Conservation (phyloP, 1,140 invertebrate genomes). For the Neodiprion virginianus region DNA sequence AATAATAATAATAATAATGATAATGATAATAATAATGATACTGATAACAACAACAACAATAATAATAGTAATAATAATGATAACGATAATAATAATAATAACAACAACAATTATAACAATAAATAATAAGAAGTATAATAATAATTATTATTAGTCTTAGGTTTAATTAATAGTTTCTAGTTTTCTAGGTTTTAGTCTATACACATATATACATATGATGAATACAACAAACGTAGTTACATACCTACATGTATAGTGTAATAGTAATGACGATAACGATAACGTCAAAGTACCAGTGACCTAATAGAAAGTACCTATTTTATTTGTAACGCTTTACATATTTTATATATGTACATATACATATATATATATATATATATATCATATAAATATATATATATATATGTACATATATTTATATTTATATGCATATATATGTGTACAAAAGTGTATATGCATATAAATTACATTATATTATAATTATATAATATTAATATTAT, state of each 20-base stretch:
- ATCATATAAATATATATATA: too few species aligned
- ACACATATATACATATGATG: neutral
- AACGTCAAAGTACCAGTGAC: conserved; percentile 40
- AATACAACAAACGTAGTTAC: neutral
- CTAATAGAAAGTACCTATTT: conserved; percentile 44
- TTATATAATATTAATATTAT: conserved; percentile 22
- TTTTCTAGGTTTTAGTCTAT: neutral
- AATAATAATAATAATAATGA: conserved; percentile 24
- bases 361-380: too few species aligned
- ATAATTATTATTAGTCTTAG: neutral
- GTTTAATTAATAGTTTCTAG: neutral
- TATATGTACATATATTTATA: too few species aligned
- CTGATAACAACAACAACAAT: neutral
- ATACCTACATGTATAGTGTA: neutral
- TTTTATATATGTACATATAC: too few species aligned
- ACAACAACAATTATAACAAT: neutral
- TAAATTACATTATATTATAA: neutral
- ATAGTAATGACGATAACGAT: conserved; percentile 27
- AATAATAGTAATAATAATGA: neutral
- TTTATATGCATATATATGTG: too few species aligned
- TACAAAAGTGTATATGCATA: too few species aligned
- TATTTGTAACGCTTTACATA: conserved; percentile 42
- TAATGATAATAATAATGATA: neutral
- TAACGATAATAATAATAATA: conserved; percentile 18
- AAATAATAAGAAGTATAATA: neutral